Percentiles rank a stretch among this genome's conserved stretches.
Evolutionary conservation across 2,797 vertebrate genomes (phyloP).

Genomic region (Gadopsis bispinosus): DNA sequence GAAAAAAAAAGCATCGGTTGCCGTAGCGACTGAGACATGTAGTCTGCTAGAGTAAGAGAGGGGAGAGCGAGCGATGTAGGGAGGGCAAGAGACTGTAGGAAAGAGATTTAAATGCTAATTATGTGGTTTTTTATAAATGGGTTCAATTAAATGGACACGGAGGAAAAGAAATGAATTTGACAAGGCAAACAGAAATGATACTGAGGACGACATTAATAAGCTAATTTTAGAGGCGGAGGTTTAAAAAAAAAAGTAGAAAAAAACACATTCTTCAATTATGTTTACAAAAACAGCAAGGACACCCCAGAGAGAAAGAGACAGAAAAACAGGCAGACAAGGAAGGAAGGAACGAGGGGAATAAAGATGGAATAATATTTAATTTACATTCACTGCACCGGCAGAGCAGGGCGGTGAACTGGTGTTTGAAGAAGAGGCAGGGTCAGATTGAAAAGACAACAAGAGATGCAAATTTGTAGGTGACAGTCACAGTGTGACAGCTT

Average conservation of each 20-base stretch:
- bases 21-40: slow-evolving; percentile 89
- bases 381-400: slow-evolving; percentile 69
- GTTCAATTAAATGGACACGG: slow-evolving; percentile 82
- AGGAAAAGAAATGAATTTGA: slow-evolving; percentile 76
- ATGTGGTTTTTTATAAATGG: slow-evolving; percentile 74
- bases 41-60: slow-evolving; percentile 71
- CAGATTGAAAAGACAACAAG: slow-evolving; percentile 34
- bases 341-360: slow-evolving; percentile 35
- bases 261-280: slow-evolving; percentile 69
- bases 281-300: slow-evolving; percentile 71
- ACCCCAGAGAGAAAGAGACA: slow-evolving; percentile 56
- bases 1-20: slow-evolving; percentile 87
- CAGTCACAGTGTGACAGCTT: slow-evolving; percentile 77
- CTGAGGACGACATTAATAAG: slow-evolving; percentile 70
- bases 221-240: slow-evolving; percentile 58
- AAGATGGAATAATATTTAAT: slow-evolving; percentile 71
- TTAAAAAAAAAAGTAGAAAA: slow-evolving; percentile 23
- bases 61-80: slow-evolving; percentile 66
- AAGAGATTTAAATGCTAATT: slow-evolving; percentile 88
- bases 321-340: slow-evolving; percentile 35
- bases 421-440: slow-evolving; percentile 64
- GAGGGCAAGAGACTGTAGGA: slow-evolving; percentile 75
- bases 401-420: slow-evolving; percentile 53
- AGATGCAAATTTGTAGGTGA: slow-evolving; percentile 71
- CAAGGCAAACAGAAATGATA: slow-evolving; percentile 76